Conservation (phyloP, 2,113 vertebrate genomes). For the Tetraodon nigroviridis region DNA sequence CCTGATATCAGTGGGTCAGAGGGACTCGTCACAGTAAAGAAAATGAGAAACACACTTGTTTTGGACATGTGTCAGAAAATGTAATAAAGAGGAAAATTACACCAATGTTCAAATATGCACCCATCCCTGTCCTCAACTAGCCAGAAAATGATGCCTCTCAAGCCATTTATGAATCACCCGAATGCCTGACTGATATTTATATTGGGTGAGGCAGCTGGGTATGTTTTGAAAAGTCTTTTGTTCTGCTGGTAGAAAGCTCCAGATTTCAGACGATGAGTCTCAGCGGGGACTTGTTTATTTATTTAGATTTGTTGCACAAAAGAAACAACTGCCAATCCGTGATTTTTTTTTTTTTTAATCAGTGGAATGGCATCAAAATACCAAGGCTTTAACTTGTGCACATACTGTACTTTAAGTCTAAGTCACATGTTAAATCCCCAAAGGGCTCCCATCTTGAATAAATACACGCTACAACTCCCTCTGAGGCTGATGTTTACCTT, state of each 20-base stretch:
- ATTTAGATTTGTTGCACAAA: background rate
- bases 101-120: slow-evolving; percentile 31
- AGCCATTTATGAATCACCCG: slow-evolving; percentile 54
- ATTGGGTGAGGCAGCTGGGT: slow-evolving; percentile 46
- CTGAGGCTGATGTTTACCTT: too few species aligned
- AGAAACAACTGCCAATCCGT: too few species aligned
- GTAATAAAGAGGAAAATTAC: slow-evolving; percentile 21
- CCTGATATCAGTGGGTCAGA: too few species aligned
- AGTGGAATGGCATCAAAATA: too few species aligned
- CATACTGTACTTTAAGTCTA: too few species aligned
- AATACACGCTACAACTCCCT: too few species aligned
- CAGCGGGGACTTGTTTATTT: background rate
- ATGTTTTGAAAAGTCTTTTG: slow-evolving; percentile 17
- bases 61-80: slow-evolving; percentile 17
- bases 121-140: slow-evolving; percentile 4
- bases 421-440: too few species aligned
- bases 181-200: slow-evolving; percentile 49
- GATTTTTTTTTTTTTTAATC: too few species aligned
- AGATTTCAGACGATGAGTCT: slow-evolving; percentile 18
- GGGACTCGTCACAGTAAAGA: too few species aligned
- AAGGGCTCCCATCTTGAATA: too few species aligned
- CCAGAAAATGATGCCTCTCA: slow-evolving; percentile 40
- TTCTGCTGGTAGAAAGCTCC: slow-evolving; percentile 22
- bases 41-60: too few species aligned
- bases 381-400: too few species aligned